Base-by-base conservation (phyloP, 2,797 vertebrate genomes). In the Vultur gryphus region DNA sequence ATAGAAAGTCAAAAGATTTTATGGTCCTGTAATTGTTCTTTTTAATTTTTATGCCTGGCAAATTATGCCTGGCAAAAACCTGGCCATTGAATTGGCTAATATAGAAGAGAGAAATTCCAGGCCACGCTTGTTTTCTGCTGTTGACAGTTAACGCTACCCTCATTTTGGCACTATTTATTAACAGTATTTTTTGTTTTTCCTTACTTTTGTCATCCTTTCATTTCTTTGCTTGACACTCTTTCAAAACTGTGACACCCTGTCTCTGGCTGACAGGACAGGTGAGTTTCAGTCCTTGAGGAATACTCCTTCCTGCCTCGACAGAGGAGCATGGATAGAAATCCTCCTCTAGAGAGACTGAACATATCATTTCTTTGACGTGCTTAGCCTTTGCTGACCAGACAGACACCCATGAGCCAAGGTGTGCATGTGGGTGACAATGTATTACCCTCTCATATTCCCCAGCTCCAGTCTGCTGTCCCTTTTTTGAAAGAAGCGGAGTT, bases 331-430 rank as follows among this genome's bases (percentile, higher is more conserved):
- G 93, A 35, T 91, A 82, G 79, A 90, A 94, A 90, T 86, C 11
- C 41, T 70, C 33, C 84, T 87, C 84, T 49, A 9, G 85, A 73
- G 94, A 96, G 87, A 58, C 69, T 89, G 77, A 92, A 86, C 73
- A 57, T 90, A 86, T 70, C 20, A 94, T 43, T 96, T 72, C 82
- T 77, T 55, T 93, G 94, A 96, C 81, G 9, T 85, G 95, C 88
- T 97, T 89, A 90, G 73, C 84, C 88, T 97, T 81, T 87, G 75
- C 90, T 96, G 96, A 26, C 84, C 94, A 95, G 94, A 59, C 87
- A 91, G 92, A 59, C 89, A 64, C 69, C 55, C 64, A 11, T n/a
- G 52, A 71, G 20, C 79, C 77, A 21, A 58, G 49, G 79, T 43
- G 19, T 79, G 90, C 52, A 14, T 62, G 39, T 49, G 85, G 93